Evolutionary conservation across 1,140 invertebrate species (phyloP), one percentile per base, ranked within the genome.

Genomic region (Drosophila azteca): DNA sequence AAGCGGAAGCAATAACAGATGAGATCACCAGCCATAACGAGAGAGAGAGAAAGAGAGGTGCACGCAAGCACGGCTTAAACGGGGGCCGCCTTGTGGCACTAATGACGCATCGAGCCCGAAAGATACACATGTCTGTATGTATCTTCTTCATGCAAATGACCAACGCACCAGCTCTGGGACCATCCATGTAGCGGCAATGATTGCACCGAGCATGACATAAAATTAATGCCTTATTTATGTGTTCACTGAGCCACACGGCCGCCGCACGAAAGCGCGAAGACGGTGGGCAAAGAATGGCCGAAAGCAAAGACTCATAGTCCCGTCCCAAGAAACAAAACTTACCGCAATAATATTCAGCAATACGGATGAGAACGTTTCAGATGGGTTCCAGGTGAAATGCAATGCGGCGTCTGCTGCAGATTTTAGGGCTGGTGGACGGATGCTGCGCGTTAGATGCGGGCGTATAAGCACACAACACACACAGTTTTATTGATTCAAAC

Each of bases 151-250:
- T 46, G 26, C 39, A 67, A 82, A 64, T 81, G 73, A 79, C 59
- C 64, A 65, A 77, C 41, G 11, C 55, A 71, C 57, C 26, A 60
- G 9, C 15, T 15, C 24, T n/a, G 29, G 45, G 44, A 13, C 49
- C 48, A 24, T 17, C 43, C 50, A 29, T 76, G 72, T 55, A 44
- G 50, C 69, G 66, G 44, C 26, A 54, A 71, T 79, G 69, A 70
- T 74, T 78, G 74, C 70, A 81, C 68, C 55, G 72, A 63, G 83
- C 60, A 79, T 87, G 82, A 87, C 73, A 77, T 78, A 87, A 87
- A 78, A 64, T 39, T 13, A 39, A 63, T 59, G 53, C 61, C 49
- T 73, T 58, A 49, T 57, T 77, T 80, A 81, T 80, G 79, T 85
- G 81, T 61, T 77, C 81, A 85, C 64, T 81, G 79, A 78, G 75